Evolutionary conservation across 1,140 invertebrate species (phyloP), one percentile per base, ranked within the genome.

Genomic region (Hyphantria cunea): DNA sequence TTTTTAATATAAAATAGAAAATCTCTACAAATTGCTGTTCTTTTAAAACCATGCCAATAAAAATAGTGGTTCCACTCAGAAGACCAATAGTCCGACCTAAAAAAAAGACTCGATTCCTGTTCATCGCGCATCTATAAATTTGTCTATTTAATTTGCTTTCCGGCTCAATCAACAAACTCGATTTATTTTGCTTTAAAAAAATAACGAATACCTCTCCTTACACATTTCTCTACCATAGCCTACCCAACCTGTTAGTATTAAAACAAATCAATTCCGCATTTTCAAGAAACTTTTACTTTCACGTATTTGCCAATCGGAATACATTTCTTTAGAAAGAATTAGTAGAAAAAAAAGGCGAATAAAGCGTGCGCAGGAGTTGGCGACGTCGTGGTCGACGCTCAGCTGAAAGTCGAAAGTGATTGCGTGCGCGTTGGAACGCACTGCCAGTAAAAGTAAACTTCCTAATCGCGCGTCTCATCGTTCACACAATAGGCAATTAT

Each of bases 361-460:
- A 5, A 25, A 14, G 31, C 37, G 42, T 17, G 54, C 42, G 42
- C 42, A 42, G 32, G 14, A 6, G 41, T 33, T 10, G 15, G 39
- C 50, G 52, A 33, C 39, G 41, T 31, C 12, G 51, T 53, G 49
- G 17, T 5, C 5, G 17, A 41, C 48, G 58, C 12, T 47, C 45
- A 44, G 64, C 74, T 64, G 77, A 82, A 80, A 84, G 82, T 81
- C 61, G 80, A 86, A 88, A 86, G 83, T 84, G 74, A 72, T 86
- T 76, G 83, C 84, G 82, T 84, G 84, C 72, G 65, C 49, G 34
- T 50, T 70, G 66, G 78, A 78, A 79, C 78, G 77, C 70, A 72
- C 60, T 55, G 41, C 44, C 61, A 79, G 83, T 82, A 86, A 84
- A 86, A 84, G 83, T 86, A 82, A 84, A 84, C 80, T 86, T 83